A percentile compares a stretch with the other conserved stretches of the same genome.
phyloP scores from a whole-genome alignment of 2,113 vertebrate genomes.

The Menidia beryllina region DNA sequence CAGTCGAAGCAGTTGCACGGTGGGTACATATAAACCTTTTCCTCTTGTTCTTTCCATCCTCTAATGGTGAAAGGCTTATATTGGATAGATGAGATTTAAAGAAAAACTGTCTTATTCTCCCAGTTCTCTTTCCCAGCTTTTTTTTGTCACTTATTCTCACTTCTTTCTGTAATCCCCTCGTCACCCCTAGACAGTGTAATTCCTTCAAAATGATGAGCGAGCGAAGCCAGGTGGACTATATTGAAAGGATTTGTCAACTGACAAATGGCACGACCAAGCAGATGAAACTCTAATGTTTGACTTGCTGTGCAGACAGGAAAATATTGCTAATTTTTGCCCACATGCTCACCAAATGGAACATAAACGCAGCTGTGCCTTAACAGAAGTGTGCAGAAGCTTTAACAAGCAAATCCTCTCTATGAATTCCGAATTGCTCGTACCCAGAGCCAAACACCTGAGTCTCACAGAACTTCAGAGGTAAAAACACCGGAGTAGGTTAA shows the following conservation, averaged over 20 bases:
- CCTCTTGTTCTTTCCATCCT: background rate
- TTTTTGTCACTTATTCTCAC: constrained; percentile 33
- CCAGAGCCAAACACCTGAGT: background rate
- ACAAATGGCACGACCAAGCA: constrained; percentile 59
- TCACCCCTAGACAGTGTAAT: constrained; percentile 64
- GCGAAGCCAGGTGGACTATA: constrained; percentile 65
- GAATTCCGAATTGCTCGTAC: background rate
- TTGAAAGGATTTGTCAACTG: constrained; percentile 78
- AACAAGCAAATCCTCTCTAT: background rate
- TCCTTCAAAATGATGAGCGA: constrained; percentile 72
- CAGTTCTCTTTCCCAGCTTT: constrained; percentile 22
- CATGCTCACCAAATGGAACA: constrained; percentile 25
- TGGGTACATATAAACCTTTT: constrained; percentile 14
- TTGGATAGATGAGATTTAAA: constrained; percentile 44
- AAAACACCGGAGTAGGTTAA: too few relatives aligned
- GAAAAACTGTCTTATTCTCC: constrained; percentile 48
- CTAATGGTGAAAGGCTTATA: constrained; percentile 30
- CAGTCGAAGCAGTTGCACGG: constrained; percentile 5
- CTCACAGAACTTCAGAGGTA: background rate
- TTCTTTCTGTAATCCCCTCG: constrained; percentile 45
- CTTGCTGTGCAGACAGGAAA: constrained; percentile 58
- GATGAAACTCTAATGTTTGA: constrained; percentile 64
- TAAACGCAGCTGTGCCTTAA: constrained; percentile 9
- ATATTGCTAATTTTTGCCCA: constrained; percentile 42
- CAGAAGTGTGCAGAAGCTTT: constrained; percentile 9